Base-by-base conservation (phyloP, 2,113 vertebrate genomes). In the Indicator maculatus region DNA sequence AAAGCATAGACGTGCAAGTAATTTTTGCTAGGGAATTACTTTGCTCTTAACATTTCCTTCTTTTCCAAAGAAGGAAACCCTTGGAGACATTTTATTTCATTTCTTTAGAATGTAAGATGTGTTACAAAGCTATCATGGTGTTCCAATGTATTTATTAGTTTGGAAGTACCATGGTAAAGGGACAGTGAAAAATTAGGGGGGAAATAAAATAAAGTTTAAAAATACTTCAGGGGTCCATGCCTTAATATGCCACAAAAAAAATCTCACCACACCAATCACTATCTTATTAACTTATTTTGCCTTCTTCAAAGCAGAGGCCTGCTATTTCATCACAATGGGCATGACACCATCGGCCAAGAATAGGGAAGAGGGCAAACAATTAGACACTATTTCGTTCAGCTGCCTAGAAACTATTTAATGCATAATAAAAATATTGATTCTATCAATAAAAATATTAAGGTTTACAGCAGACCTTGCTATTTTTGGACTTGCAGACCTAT, bases 401-500 rank as follows among this genome's bases (percentile, higher is more conserved):
- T 65, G 47, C 36, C 30, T 81, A 23, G 31, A 55, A 89, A 83
- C 11, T 76, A 39, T 21, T 78, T 58, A 63, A 93, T 27, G 19
- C 18, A 38, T 23, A 64, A 85, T 66, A 77, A 83, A 87, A 79
- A 55, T 4, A 33, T 60, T 20, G 9, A 81, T 78, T 24, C 20
- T 12, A 12, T 7, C 26, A 86, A 53, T 3, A 2, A 86, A 85
- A 73, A 30, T 31, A 77, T 3, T n/a, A 28, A 78, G 2, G 50
- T 56, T 82, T 58, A 24, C 44, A 82, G 74, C 70, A 28, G n/a
- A n/a, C n/a, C n/a, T n/a, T n/a, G n/a, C n/a, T n/a, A n/a, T n/a
- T n/a, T n/a, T n/a, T n/a, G n/a, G n/a, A n/a, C 31, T 45, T 52
- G 15, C 16, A 75, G 52, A 19, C 66, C 44, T 6, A 0, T 18